Evolutionary conservation across 2,113 vertebrate species (phyloP), one percentile per base, ranked within the genome.

Genomic region (Xenopus laevis): DNA sequence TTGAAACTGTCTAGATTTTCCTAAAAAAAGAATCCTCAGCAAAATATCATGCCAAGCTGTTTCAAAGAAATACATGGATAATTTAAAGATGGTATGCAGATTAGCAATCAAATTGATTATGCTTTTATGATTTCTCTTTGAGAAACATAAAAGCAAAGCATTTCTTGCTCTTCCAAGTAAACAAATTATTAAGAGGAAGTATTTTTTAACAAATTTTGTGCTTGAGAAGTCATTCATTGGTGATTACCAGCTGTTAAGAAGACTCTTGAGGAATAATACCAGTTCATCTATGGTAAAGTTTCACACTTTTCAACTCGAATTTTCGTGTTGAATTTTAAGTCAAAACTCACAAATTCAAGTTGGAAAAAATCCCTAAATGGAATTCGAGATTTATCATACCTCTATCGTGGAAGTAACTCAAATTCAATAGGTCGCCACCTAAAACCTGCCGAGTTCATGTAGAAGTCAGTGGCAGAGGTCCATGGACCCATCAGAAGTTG

Each of bases 121-220:
- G 57, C 65, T 75, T 75, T 75, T 75, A 52, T 68, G 65, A 68
- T 62, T 75, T 75, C 27, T 75, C 73, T 75, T 75, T 75, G 73
- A 75, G 73, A 40, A 23, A 68, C 53, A 61, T 52, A 63, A 75
- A 63, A 68, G 73, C 46, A 68, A 68, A 75, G 44, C 45, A 53
- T 75, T 75, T 53, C 72, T 75, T 50, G 55, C 55, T 61, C n/a
- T 59, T 23, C 17, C 65, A 62, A 40, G 73, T 75, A 75, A 75
- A 75, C 65, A 69, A 69, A 69, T 75, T 68, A 69, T 75, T 75
- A 75, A 68, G 62, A 75, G 27, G 73, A 62, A 75, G 47, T 68
- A 16, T 66, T 75, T 40, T 69, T 63, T 53, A 62, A 75, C 65
- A 75, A 63, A 75, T 75, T 62, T 68, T 55, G 58, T 62, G n/a